These are phyloP conservation scores for Artemia franciscana DNA, from an alignment of 1,140 invertebrate genomes.

Conservation along the genomic window DNA sequence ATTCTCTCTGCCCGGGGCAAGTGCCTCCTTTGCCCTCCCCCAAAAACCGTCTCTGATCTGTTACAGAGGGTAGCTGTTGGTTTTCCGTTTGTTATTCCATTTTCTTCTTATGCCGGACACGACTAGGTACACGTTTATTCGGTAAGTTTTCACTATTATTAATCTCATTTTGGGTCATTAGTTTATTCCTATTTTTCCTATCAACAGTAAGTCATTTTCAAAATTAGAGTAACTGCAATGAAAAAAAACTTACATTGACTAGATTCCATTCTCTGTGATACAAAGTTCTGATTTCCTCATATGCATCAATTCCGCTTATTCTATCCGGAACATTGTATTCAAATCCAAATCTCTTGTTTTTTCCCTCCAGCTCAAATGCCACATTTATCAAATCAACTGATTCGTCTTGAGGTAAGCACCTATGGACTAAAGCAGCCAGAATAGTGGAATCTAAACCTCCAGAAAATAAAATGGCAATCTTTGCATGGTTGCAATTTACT, in stretches of 20 bases:
- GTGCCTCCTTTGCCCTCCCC: no score
- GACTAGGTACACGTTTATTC: no score
- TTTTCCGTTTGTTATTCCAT: no score
- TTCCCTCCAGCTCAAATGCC: conserved; percentile 46
- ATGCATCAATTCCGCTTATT: conserved; percentile 43
- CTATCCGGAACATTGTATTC: conserved; percentile 42
- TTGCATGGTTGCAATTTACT: conserved; percentile 32
- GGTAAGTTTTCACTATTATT: no score
- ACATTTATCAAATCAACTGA: conserved; percentile 89
- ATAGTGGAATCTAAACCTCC: conserved; percentile 85
- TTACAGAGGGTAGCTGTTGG: no score
- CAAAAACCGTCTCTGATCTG: no score
- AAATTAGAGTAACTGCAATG: neutral
- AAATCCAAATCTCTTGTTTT: conserved; percentile 12
- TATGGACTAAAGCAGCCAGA: conserved; percentile 51
- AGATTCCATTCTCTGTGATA: conserved; percentile 44
- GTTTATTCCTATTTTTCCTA: no score
- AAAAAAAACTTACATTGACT: conserved; percentile 27
- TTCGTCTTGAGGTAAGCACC: conserved; percentile 36
- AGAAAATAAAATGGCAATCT: conserved; percentile 71
- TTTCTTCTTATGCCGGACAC: no score
- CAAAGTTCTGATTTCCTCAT: conserved; percentile 39
- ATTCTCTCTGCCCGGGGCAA: no score
- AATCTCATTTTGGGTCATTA: no score
- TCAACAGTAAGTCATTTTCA: neutral